Evolutionary conservation across 2,113 vertebrate genomes (phyloP), one percentile per base, ranked within the genome.

Genomic region (Pelusios castaneus): DNA sequence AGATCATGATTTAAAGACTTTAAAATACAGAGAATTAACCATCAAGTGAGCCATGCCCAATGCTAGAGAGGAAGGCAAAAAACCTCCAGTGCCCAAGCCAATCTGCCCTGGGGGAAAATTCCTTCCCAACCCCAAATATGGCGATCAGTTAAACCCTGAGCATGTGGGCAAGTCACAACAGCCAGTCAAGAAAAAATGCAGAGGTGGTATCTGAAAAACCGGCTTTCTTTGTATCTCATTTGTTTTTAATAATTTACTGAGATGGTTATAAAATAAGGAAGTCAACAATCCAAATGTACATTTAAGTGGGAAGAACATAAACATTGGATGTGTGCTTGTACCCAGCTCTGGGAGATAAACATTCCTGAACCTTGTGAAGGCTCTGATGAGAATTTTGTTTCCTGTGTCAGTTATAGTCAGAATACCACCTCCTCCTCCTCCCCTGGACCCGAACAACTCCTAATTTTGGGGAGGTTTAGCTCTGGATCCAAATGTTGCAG

Each of bases 401-500:
- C 63, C 34, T 38, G 34, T n/a, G 63, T 67, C 63, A 67, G 63
- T 67, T 19, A 34, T n/a, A 67, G 17, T 34, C 63, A n/a, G 63
- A 38, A 16, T 34, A 67, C 63, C 14, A 34, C 29, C 56, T 58
- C 56, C 56, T 58, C 27, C 22, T 29, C 63, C 34, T 8, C 31
- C 63, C 34, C 17, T 13, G 8, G 34, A 34, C 17, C 31, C 63
- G n/a, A 67, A 67, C 34, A n/a, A 8, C 4, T n/a, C 82, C 94
- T 76, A 31, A 12, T 5, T 34, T 25, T 77, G 51, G 43, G 27
- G 19, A 56, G 41, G 49, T 92, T 55, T 89, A 47, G 51, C 88
- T 38, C 78, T 85, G 4, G 2, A 38, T n/a, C 52, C 83, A 80
- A n/a, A 1, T 2, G 21, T 4, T 9, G 27, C 51, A 0, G 0